phyloP scores from a whole-genome alignment of 2,888 invertebrate species.

The Chrysina gloriosa region DNA sequence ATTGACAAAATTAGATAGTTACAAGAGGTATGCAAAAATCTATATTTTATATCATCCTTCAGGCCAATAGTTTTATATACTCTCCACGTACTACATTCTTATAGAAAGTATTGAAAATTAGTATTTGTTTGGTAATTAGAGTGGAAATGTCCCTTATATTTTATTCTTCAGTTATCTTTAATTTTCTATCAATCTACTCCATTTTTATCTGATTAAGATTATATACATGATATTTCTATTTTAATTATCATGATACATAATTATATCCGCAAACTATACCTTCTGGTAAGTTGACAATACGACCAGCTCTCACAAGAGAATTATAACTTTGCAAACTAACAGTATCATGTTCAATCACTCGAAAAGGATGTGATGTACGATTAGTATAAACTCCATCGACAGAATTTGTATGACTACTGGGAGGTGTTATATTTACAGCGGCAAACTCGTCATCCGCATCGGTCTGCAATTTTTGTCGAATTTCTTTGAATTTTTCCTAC shows the following conservation, averaged over 20 bases:
- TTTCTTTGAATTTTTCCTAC: slow-evolving; percentile 83
- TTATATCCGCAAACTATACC: slow-evolving; percentile 42
- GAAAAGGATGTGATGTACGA: slow-evolving; percentile 80
- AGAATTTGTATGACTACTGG: slow-evolving; percentile 82
- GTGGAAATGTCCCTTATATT: too few species aligned
- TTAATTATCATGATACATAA: background rate
- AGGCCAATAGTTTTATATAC: too few species aligned
- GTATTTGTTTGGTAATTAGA: too few species aligned
- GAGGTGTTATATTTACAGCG: slow-evolving; percentile 73
- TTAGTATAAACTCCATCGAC: slow-evolving; percentile 81
- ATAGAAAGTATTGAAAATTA: too few species aligned
- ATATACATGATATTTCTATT: too few species aligned
- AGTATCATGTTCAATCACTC: slow-evolving; percentile 88
- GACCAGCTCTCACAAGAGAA: slow-evolving; percentile 84
- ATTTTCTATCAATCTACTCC: too few species aligned
- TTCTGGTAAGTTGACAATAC: slow-evolving; percentile 72
- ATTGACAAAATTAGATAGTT: too few species aligned
- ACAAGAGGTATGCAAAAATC: too few species aligned
- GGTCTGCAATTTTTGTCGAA: slow-evolving; percentile 86
- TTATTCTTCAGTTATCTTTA: too few species aligned
- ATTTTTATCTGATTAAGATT: too few species aligned
- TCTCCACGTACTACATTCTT: too few species aligned
- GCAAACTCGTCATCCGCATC: slow-evolving; percentile 82
- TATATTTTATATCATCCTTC: too few species aligned
- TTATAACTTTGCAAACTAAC: slow-evolving; percentile 90